phyloP scores from a whole-genome alignment of 2,888 invertebrate species.

The Ormyrus rosae region DNA sequence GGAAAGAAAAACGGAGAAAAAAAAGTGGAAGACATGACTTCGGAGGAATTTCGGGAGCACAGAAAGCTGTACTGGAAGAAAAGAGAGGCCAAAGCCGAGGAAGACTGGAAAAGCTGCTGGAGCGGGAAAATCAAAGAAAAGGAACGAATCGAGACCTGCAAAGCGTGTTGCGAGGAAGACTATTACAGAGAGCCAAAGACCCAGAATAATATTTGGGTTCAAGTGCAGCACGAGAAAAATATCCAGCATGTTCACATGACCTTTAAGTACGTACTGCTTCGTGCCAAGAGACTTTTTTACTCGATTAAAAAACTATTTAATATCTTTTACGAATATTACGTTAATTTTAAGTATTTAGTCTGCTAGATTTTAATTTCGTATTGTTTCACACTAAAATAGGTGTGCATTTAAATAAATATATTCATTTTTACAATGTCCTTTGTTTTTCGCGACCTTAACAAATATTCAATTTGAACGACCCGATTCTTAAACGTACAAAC shows the following conservation, averaged over 20 bases:
- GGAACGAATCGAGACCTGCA: conserved; percentile 58
- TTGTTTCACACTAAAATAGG: too few species aligned
- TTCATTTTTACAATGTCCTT: too few species aligned
- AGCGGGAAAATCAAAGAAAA: conserved; percentile 37
- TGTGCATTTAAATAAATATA: too few species aligned
- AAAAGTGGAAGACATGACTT: neutral
- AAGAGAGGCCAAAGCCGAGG: neutral
- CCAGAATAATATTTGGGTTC: conserved; percentile 64
- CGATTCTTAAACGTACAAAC: neutral
- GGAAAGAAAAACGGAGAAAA: neutral
- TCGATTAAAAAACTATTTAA: neutral
- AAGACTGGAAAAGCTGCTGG: conserved; percentile 27
- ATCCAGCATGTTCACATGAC: conserved; percentile 60
- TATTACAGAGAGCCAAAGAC: conserved; percentile 59
- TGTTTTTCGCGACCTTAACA: neutral
- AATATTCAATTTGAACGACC: neutral
- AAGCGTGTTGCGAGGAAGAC: conserved; percentile 57
- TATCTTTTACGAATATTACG: too few species aligned
- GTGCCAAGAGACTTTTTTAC: neutral
- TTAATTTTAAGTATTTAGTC: too few species aligned
- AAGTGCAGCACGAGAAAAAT: conserved; percentile 59
- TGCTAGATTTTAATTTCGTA: too few species aligned
- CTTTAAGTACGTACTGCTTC: conserved; percentile 60
- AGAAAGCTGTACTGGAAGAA: neutral
- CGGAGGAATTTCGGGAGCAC: conserved; percentile 7